Conservation (phyloP, 2,797 vertebrate genomes). For the Delichon dasypus region DNA sequence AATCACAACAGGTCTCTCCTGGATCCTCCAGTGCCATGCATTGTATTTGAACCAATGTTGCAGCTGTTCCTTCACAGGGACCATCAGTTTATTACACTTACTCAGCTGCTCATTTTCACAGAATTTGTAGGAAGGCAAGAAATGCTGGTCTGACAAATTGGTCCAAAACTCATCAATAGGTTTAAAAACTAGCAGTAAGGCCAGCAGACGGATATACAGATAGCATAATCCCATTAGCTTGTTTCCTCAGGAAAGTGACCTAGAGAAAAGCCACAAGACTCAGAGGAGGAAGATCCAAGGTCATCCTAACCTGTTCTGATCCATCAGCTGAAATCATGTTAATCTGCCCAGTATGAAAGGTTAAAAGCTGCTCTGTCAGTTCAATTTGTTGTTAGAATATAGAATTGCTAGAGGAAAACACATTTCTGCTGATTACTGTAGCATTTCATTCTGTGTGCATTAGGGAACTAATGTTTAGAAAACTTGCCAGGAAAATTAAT, state of each 20-base stretch:
- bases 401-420: conserved; percentile 63
- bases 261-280: not conserved
- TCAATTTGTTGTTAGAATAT: conserved; percentile 46
- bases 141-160: not conserved
- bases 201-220: not conserved
- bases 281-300: conserved; percentile 29
- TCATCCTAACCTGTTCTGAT: conserved; percentile 53
- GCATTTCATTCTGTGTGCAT: conserved; percentile 22
- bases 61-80: not conserved
- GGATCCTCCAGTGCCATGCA: not conserved
- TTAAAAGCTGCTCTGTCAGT: conserved; percentile 71
- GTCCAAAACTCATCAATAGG: not conserved
- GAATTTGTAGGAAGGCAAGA: not conserved
- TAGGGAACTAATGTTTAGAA: not conserved
- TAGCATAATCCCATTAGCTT: not conserved
- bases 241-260: not conserved
- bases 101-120: not conserved
- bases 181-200: not conserved
- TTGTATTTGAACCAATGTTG: not conserved
- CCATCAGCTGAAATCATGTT: conserved; percentile 65
- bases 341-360: conserved; percentile 58
- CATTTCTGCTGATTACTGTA: conserved; percentile 27
- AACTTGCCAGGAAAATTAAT: conserved; percentile 25
- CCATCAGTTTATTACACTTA: not conserved
- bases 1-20: not conserved